phyloP scores from a whole-genome alignment of 2,113 vertebrate species.

The Mormoops blainvillei region DNA sequence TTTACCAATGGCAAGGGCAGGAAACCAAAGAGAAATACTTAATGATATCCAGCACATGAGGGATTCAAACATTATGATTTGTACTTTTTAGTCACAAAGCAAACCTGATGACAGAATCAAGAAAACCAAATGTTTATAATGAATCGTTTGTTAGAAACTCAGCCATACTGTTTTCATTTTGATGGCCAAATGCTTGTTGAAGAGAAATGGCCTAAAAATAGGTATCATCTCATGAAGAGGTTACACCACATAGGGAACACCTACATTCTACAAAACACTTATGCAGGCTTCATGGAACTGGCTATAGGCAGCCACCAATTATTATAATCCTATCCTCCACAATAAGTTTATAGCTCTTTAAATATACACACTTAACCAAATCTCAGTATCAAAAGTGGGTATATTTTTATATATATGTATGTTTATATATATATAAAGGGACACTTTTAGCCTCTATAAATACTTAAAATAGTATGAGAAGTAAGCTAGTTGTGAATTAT shows the following conservation, averaged over 20 bases:
- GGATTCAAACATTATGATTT: neutral
- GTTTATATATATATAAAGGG: neutral
- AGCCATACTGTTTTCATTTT: slow-evolving; percentile 21
- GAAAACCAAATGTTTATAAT: neutral
- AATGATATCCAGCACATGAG: neutral
- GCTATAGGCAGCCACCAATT: neutral
- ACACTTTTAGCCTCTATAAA: neutral
- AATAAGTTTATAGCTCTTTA: neutral
- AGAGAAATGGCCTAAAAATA: neutral
- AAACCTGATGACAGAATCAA: neutral
- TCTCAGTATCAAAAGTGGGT: neutral
- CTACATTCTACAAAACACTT: neutral
- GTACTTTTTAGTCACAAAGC: neutral
- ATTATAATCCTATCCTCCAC: neutral
- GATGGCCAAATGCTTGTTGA: neutral
- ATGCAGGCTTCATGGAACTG: neutral
- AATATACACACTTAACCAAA: neutral
- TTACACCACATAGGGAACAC: neutral
- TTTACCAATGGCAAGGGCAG: neutral
- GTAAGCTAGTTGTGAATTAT: neutral
- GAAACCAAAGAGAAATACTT: neutral
- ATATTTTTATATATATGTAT: neutral
- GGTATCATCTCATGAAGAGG: neutral
- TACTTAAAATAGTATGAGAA: neutral
- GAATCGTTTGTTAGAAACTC: neutral